Base-by-base conservation (phyloP, 2,113 vertebrate genomes). In the Rissa tridactyla region DNA sequence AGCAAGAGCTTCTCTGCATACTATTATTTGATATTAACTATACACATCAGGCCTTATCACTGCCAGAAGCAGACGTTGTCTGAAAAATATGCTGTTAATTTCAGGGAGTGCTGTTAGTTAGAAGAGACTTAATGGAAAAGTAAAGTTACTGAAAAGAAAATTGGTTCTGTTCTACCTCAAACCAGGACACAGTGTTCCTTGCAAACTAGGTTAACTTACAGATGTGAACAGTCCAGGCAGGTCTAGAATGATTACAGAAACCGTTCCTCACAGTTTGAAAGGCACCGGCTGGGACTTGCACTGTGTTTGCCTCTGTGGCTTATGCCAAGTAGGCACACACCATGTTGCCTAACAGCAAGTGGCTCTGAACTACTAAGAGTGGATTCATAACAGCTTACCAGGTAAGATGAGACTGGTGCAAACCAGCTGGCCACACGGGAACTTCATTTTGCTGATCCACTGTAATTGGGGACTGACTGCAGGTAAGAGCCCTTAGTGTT, bases 291-390 rank as follows among this genome's bases (percentile, higher is more conserved):
- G 26, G 57, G 38, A 71, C 34, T 6, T 16, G 17, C 55, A 15
- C 18, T 3, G 21, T 3, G 27, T n/a, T 47, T 60, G 25, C 4
- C 14, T 29, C 18, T 6, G 23, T 30, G 49, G 29, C 52, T 36
- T 52, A 11, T 38, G 57, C 70, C 18, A 25, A 15, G 19, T 11
- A 32, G 18, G 29, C 0, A 0, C 13, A 7, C 17, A 1, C 11
- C 16, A 21, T 4, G 0, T 16, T 32, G 26, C 46, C 38, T 19
- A 32, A 44, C 26, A 42, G 51, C 64, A 54, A 40, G 23, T 5
- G 30, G 38, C 51, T 34, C 38, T 18, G 30, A 65, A 38, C 58
- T 64, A 9, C 11, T 11, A 42, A 6, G 18, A 30, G 36, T 22
- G 19, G 34, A 13, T 52, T 88, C 29, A 2, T 46, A 69, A 57